Base-by-base conservation (phyloP, 2,888 invertebrate species). In the Hartigia nigra region DNA sequence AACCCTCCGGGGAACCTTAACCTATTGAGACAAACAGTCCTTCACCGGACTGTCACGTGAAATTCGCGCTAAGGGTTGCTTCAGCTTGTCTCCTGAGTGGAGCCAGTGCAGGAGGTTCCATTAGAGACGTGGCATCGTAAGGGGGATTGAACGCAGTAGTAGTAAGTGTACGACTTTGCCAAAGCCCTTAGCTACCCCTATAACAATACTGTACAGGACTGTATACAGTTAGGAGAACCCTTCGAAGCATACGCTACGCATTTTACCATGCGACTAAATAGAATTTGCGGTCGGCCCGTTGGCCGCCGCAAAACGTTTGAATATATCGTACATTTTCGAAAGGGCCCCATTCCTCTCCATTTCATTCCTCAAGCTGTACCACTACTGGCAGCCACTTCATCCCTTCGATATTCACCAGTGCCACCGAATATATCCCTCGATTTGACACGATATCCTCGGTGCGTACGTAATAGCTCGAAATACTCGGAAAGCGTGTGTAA, bases 231-330 rank as follows among this genome's bases (percentile, higher is more conserved):
- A 55, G 55, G 55, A 23, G 55, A 55, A 55, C 55, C 87, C 81
- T 82, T 82, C 81, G 80, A 77, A 84, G 83, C 86, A 85, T 84
- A 86, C 86, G 88, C 82, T 85, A 78, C 82, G 84, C 84, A 84
- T 88, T 89, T 87, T 86, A 55, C 86, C 87, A 84, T 86, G 83
- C 82, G 82, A 82, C 86, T 87, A 89, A 89, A 89, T 89, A 89
- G 88, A 89, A 89, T 89, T 88, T 89, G 89, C 83, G 89, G 89
- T 87, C 55, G 76, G 74, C 78, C 76, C 70, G 76, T 69, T 9
- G 34, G 31, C 35, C 34, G 76, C 79, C 70, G 72, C 78, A 36
- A 75, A n/a, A 70, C 77, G 79, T 72, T 81, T 77, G 76, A 79
- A 79, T 81, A 77, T 79, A 75, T 79, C 76, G 76, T 78, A 12